Evolutionary conservation across 2,113 vertebrate genomes (phyloP).

Genomic region (Rhinopomastus cyanomelas): DNA sequence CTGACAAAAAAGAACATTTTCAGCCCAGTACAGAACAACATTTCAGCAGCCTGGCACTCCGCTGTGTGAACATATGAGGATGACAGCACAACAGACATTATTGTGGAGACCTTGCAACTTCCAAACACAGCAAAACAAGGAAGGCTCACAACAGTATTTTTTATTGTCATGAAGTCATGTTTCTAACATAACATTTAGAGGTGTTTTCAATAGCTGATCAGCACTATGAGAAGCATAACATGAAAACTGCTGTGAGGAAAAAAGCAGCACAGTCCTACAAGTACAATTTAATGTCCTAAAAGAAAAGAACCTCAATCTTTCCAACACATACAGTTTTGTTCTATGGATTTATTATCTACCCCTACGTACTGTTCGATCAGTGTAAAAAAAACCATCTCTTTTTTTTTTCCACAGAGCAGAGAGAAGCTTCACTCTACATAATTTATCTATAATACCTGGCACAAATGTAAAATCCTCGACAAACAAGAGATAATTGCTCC

Average conservation of each 20-base stretch:
- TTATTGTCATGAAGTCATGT: neutral
- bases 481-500: conserved; percentile 93
- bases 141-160: neutral
- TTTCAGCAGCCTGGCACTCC: neutral
- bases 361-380: neutral
- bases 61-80: neutral
- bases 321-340: neutral
- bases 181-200: neutral
- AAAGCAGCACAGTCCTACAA: neutral
- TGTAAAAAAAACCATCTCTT: neutral
- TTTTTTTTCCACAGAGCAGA: neutral
- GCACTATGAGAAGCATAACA: neutral
- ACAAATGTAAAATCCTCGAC: conserved; percentile 96
- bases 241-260: neutral
- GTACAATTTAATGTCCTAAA: neutral
- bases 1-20: neutral
- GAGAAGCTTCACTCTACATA: neutral
- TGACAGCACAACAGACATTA: neutral
- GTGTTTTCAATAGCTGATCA: neutral
- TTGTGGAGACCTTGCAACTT: neutral
- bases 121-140: neutral
- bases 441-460: conserved; percentile 83
- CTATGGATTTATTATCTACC: neutral
- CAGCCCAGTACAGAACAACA: neutral
- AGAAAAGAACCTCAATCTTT: neutral